Percentiles rank a stretch among this genome's conserved stretches.
Evolutionary conservation across 2,797 vertebrate species (phyloP).

Genomic region (Holocentrus rufus): DNA sequence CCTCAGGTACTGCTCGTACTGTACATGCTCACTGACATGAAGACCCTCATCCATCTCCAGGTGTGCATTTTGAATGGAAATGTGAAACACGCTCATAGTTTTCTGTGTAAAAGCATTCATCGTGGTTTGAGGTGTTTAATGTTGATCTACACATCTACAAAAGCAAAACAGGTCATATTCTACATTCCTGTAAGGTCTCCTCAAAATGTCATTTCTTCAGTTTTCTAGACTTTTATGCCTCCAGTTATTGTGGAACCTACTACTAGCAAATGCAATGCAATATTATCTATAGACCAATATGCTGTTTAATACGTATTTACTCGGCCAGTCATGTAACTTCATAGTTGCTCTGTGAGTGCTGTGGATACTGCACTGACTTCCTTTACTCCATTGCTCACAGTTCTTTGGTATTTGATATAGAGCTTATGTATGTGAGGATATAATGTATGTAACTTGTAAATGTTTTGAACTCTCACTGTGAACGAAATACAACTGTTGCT

Average conservation of each 20-base stretch:
- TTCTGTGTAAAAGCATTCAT: conserved; percentile 19
- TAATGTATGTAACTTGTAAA: conserved; percentile 61
- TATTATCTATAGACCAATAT: conserved; percentile 32
- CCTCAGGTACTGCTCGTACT: conserved; percentile 79
- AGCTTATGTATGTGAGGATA: conserved; percentile 54
- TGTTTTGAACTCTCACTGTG: conserved; percentile 77
- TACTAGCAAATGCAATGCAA: conserved; percentile 49
- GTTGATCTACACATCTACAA: conserved; percentile 40
- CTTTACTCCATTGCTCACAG: conserved; percentile 15
- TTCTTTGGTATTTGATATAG: conserved; percentile 52
- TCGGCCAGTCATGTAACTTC: conserved; percentile 20
- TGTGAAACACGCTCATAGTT: conserved; percentile 46
- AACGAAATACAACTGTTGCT: conserved; percentile 76
- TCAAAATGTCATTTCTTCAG: conserved; percentile 50
- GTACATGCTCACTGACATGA: conserved; percentile 61
- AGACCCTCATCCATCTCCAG: conserved; percentile 40
- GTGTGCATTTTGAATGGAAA: conserved; percentile 43
- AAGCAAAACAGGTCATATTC: conserved; percentile 44
- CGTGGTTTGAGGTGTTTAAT: conserved; percentile 34
- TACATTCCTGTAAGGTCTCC: conserved; percentile 25
- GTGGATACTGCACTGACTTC: conserved; percentile 9
- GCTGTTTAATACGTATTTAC: conserved; percentile 61
- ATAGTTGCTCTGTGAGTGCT: conserved; percentile 7
- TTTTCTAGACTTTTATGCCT: conserved; percentile 34
- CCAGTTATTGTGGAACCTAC: conserved; percentile 34